phyloP scores from a whole-genome alignment of 2,113 vertebrate species.

The Odocoileus virginianus region DNA sequence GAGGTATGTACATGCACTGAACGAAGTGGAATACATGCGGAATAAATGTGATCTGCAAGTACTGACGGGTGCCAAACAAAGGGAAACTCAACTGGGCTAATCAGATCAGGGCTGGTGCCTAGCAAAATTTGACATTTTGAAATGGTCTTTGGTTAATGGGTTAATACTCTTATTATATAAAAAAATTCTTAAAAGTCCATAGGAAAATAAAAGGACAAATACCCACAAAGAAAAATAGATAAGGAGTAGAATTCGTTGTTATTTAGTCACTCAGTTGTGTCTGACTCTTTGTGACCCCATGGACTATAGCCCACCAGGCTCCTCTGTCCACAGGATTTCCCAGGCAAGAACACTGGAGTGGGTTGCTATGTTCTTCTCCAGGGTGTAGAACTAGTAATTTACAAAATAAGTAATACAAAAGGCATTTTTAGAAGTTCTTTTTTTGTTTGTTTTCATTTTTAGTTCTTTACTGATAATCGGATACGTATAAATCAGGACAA shows the following conservation, averaged over 20 bases:
- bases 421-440: constrained; percentile 7
- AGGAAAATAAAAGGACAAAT: background rate
- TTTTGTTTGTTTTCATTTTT: background rate
- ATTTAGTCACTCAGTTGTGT: background rate
- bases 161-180: background rate
- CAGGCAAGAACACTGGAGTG: background rate
- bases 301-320: background rate
- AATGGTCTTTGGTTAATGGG: background rate
- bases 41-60: background rate
- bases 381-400: background rate
- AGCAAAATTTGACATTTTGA: constrained; percentile 19
- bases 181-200: constrained; percentile 10
- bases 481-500: background rate
- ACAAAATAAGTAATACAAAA: background rate
- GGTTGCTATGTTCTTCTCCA: background rate
- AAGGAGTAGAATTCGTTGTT: background rate
- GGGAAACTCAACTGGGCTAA: background rate
- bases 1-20: background rate
- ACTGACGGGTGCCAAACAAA: background rate
- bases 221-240: background rate
- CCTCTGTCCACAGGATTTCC: background rate
- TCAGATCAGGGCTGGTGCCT: background rate
- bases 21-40: background rate
- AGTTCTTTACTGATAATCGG: background rate
- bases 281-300: background rate